A percentile compares a stretch with the other conserved stretches of the same genome.
phyloP scores from a whole-genome alignment of 2,113 vertebrate species.

The Emydocephalus ijimae region DNA sequence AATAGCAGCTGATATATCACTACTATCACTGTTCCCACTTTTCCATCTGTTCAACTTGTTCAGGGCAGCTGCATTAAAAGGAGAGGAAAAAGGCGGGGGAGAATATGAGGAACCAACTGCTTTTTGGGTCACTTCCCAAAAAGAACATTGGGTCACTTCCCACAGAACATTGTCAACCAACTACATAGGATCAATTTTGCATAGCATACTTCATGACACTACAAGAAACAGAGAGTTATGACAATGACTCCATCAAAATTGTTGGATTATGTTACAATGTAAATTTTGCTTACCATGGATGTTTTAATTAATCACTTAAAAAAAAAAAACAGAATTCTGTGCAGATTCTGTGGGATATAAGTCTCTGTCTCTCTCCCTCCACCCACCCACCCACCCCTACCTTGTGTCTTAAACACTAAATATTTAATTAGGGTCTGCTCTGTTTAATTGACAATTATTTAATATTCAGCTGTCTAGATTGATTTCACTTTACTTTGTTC shows the following conservation, averaged over 20 bases:
- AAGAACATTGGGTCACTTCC: no score
- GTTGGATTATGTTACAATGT: not conserved
- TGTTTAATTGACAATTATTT: not conserved
- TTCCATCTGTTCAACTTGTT: not conserved
- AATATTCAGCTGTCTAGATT: not conserved
- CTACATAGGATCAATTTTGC: not conserved
- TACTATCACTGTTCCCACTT: not conserved
- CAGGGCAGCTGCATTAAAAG: not conserved
- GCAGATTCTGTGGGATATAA: not conserved
- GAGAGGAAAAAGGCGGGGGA: not conserved
- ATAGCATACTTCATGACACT: not conserved
- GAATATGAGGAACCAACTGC: not conserved
- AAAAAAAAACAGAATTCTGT: not conserved
- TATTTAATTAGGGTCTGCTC: not conserved
- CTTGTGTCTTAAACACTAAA: not conserved
- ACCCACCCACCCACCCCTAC: no score
- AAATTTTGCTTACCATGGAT: no score
- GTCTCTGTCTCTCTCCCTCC: no score
- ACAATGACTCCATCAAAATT: not conserved
- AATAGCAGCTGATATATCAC: not conserved
- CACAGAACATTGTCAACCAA: not conserved
- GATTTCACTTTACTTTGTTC: not conserved
- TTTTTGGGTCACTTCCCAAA: no score
- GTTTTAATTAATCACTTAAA: not conserved
- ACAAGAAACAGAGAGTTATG: not conserved